Evolutionary conservation across 2,797 vertebrate species (phyloP), one percentile per base, ranked within the genome.

Genomic region (Sebastes iracundus): DNA sequence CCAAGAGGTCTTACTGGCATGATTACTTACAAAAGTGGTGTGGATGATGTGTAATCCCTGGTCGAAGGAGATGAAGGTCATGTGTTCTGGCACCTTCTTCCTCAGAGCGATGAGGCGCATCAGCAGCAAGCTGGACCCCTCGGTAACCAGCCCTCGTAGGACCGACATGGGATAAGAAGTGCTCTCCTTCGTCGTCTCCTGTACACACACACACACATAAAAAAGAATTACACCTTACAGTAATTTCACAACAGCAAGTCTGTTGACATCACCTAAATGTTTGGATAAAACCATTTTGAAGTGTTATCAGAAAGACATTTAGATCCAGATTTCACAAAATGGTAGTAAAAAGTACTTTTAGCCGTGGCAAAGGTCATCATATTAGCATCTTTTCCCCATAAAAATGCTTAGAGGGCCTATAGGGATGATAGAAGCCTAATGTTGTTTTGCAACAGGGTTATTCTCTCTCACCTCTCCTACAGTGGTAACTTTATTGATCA

Each of bases 41-140:
- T 88, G 62, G 78, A 93, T 95, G 77, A 98, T 88, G 52, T 89
- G 85, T 6, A 93, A 91, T 20, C 96, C 93, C 0, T 72, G 79
- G 86, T 97, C 92, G 2, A 98, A 90, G 68, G 97, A 87, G 2
- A 97, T 93, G 84, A 98, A 98, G 38, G 60, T 27, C 85, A 97
- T 94, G 10, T 93, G n/a, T 0, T 92, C 86, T 35, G 97, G 96
- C 60, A 97, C 87, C 1, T 55, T 89, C 71, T 56, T 94, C 72
- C 86, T 94, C 49, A 90, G 86, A 4, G 96, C 96, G 56, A 99
- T 87, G 75, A 98, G 89, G 42, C 98, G 96, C 91, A 97, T 93
- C 82, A 99, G 82, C 73, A 99, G 91, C 38, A 99, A 85, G 89
- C 93, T 96, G 83, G 98, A 96, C 0, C 96, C 96, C 73, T 97